Evolutionary conservation across 1,140 invertebrate species (phyloP).

Genomic region (Anoplophora glabripennis): DNA sequence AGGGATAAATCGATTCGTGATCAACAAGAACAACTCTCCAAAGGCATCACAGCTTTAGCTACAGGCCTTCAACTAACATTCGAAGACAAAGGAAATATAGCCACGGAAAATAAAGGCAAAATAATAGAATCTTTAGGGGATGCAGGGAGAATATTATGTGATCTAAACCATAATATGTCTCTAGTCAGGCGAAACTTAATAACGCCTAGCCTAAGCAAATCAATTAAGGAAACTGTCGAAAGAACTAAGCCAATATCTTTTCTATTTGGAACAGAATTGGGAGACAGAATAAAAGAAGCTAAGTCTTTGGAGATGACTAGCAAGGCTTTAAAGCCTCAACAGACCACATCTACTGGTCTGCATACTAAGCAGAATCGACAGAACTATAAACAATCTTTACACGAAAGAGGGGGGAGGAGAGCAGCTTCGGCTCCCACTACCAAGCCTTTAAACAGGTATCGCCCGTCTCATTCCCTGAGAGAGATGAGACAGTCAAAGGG

Average conservation of each 20-base stretch:
- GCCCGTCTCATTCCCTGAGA: background rate
- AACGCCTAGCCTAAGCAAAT: background rate
- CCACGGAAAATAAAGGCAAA: background rate
- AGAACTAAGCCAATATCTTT: background rate
- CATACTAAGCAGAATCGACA: background rate
- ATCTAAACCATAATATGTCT: background rate
- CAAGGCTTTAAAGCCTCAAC: background rate
- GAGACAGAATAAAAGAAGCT: background rate
- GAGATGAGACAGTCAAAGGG: background rate
- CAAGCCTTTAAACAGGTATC: background rate
- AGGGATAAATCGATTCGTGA: background rate
- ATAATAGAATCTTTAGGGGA: background rate
- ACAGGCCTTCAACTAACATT: background rate
- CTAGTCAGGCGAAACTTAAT: background rate
- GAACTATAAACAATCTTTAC: too few species aligned
- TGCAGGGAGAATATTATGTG: background rate
- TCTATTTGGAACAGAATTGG: slow-evolving; percentile 3
- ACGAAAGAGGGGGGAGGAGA: background rate
- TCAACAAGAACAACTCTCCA: background rate
- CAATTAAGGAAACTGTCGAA: background rate
- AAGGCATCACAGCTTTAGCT: background rate
- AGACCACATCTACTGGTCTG: too few species aligned
- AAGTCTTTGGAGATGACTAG: slow-evolving; percentile 1
- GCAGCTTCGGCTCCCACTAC: background rate
- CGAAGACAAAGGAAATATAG: background rate